Percentiles rank a stretch among this genome's conserved stretches.
These are phyloP conservation scores for zebrafish (Danio rerio) DNA, from an alignment of 2,113 vertebrate species.

Conservation along the genomic window DNA sequence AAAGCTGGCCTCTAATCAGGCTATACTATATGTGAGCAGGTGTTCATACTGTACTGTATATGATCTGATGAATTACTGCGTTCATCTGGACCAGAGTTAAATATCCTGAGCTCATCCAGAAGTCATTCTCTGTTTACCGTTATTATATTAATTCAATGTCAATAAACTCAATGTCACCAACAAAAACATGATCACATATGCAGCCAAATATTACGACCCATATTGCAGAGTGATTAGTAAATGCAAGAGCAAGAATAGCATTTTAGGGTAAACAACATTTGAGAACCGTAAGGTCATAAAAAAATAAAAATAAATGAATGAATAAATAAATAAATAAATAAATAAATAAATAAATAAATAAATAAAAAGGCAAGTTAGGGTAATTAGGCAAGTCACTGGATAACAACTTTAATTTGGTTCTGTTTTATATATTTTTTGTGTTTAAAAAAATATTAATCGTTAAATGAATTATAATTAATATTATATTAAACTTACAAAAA, in stretches of 20 bases:
- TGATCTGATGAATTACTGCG: neutral
- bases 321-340: neutral
- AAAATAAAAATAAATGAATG: too few species aligned
- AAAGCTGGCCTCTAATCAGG: neutral
- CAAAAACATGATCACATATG: constrained; percentile 34
- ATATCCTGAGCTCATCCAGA: constrained; percentile 33
- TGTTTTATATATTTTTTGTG: too few species aligned
- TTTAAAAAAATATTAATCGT: too few species aligned
- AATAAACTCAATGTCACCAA: constrained; percentile 42
- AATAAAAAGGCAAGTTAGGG: neutral
- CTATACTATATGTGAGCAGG: neutral
- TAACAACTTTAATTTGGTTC: too few species aligned
- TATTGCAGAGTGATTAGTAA: constrained; percentile 31
- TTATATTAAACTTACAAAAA: too few species aligned
- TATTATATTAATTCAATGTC: constrained; percentile 22
- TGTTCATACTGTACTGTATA: neutral
- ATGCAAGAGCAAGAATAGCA: neutral
- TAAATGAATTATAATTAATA: too few species aligned
- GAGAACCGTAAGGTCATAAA: constrained; percentile 35
- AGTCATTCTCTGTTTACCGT: constrained; percentile 10
- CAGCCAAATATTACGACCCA: constrained; percentile 19
- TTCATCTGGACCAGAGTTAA: constrained; percentile 41
- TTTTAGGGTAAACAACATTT: too few species aligned
- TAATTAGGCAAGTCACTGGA: too few species aligned
- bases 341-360: neutral